phyloP scores from a whole-genome alignment of 2,888 invertebrate species.

The Heliconius ismenius region DNA sequence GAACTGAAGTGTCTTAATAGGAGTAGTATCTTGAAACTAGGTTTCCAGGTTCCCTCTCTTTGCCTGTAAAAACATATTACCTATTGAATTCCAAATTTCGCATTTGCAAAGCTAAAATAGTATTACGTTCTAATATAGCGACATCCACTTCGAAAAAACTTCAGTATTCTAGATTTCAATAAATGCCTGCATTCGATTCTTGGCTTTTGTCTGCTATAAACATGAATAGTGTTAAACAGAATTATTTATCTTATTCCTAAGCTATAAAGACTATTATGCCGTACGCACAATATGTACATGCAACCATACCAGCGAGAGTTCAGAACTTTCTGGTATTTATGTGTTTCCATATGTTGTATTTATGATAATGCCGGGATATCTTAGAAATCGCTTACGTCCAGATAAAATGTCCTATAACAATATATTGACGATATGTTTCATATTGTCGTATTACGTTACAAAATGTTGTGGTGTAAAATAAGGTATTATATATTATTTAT shows the following conservation, averaged over 20 bases:
- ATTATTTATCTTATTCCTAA: constrained; percentile 24
- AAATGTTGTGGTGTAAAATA: constrained; percentile 13
- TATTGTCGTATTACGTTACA: constrained; percentile 29
- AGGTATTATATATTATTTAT: not conserved
- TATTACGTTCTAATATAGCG: not conserved
- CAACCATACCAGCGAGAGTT: constrained; percentile 24
- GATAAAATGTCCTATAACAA: constrained; percentile 40
- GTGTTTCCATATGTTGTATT: constrained; percentile 59
- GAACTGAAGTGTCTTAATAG: too few relatives aligned
- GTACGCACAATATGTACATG: not conserved
- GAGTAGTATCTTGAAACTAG: too few relatives aligned
- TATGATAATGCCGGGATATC: constrained; percentile 45
- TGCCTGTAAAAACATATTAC: too few relatives aligned
- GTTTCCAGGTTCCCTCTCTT: too few relatives aligned
- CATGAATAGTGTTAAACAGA: constrained; percentile 14
- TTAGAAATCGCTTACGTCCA: constrained; percentile 43
- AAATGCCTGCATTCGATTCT: constrained; percentile 54
- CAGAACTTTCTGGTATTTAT: constrained; percentile 53
- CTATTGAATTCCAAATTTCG: too few relatives aligned
- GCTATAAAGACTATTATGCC: constrained; percentile 24
- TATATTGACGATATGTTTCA: constrained; percentile 35
- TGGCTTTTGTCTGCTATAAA: constrained; percentile 56
- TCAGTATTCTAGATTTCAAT: constrained; percentile 49
- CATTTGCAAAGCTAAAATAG: not conserved
- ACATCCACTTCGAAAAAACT: constrained; percentile 29